Conservation (phyloP, 2,113 vertebrate species). For the Parus major region DNA sequence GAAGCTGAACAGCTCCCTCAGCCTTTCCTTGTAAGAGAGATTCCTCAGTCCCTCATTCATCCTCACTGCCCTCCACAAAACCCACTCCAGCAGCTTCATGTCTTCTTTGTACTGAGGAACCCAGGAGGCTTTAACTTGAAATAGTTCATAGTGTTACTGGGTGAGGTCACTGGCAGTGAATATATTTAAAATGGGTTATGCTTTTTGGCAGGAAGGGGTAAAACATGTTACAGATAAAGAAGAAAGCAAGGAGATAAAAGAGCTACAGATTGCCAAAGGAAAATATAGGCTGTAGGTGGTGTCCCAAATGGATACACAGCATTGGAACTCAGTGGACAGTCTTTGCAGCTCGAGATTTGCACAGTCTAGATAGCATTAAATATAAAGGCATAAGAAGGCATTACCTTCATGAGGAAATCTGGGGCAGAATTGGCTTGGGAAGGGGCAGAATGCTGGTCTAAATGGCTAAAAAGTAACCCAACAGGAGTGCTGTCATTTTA, state of each 20-base stretch:
- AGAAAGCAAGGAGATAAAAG: background rate
- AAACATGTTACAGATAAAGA: background rate
- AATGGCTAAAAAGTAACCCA: background rate
- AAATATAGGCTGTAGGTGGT: background rate
- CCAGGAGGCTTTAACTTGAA: background rate
- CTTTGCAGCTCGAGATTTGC: background rate
- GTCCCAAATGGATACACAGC: background rate
- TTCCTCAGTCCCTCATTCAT: background rate
- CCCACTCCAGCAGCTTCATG: background rate
- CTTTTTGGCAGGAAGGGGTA: too few relatives aligned
- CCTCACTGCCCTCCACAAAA: background rate
- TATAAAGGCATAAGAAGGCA: background rate
- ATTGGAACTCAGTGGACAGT: background rate
- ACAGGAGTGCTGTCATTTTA: background rate
- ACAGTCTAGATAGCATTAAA: background rate
- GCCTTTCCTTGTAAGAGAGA: background rate
- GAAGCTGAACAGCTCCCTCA: background rate
- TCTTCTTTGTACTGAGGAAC: background rate
- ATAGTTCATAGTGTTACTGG: fast-evolving
- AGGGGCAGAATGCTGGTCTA: background rate
- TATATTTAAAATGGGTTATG: background rate
- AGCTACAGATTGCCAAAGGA: background rate
- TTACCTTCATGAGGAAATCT: background rate
- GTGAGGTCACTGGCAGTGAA: background rate
- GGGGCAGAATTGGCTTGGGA: background rate